A percentile compares a stretch with the other conserved stretches of the same genome.
Conservation (phyloP, 2,113 vertebrate species). For the Callipepla californica region DNA sequence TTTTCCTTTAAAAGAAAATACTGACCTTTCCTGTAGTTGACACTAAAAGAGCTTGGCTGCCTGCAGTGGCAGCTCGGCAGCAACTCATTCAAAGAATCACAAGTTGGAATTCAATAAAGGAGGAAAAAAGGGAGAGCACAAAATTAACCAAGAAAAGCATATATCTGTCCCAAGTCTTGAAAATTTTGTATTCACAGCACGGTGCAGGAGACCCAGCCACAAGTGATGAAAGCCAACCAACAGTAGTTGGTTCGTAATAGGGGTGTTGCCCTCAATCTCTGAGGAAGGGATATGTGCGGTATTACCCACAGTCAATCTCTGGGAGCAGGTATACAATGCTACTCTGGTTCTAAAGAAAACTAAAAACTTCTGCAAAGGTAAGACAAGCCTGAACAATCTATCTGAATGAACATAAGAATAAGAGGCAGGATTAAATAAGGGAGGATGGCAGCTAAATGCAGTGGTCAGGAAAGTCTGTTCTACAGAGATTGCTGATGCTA, state of each 20-base stretch:
- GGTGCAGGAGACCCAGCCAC: slow-evolving; percentile 18
- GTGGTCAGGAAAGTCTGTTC: neutral
- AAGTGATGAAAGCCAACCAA: slow-evolving; percentile 52
- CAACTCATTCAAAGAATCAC: slow-evolving; percentile 29
- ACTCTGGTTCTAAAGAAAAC: slow-evolving; percentile 36
- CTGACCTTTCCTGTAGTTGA: slow-evolving; percentile 57
- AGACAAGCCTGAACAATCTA: slow-evolving; percentile 19
- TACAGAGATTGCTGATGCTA: neutral
- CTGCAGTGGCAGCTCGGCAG: slow-evolving; percentile 40
- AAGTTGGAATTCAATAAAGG: slow-evolving; percentile 49
- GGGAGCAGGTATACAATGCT: neutral
- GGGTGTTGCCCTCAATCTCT: slow-evolving; percentile 67
- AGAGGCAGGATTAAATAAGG: slow-evolving; percentile 18
- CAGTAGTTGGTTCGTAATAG: slow-evolving; percentile 61
- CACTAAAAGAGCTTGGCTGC: slow-evolving; percentile 17
- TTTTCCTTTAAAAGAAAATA: slow-evolving; percentile 68
- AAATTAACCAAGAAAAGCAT: slow-evolving; percentile 63
- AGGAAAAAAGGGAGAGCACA: neutral
- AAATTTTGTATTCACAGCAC: neutral
- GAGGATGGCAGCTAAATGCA: neutral
- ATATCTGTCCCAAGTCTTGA: slow-evolving; percentile 10
- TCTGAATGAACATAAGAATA: neutral
- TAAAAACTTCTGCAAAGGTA: slow-evolving; percentile 21
- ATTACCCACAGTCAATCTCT: slow-evolving; percentile 4
- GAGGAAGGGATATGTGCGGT: slow-evolving; percentile 48